phyloP scores from a whole-genome alignment of 1,140 invertebrate species.

The Ectropis grisescens region DNA sequence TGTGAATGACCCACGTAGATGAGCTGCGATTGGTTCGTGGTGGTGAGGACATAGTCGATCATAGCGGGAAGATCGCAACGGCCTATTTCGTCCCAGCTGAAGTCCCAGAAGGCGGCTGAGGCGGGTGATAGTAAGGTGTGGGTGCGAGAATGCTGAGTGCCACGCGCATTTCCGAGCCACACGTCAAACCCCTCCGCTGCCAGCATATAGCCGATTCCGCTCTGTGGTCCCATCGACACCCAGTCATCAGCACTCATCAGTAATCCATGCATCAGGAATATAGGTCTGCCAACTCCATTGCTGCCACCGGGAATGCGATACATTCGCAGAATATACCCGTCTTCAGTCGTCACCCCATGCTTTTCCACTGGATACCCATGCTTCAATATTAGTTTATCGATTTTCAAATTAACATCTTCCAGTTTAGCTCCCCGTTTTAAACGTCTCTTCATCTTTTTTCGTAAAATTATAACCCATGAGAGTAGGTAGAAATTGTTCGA shows the following conservation, averaged over 20 bases:
- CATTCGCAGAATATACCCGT: slow-evolving; percentile 69
- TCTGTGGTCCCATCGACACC: slow-evolving; percentile 54
- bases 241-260: slow-evolving; percentile 68
- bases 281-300: slow-evolving; percentile 6
- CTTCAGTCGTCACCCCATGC: slow-evolving; percentile 63
- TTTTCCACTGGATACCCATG: slow-evolving; percentile 69
- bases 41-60: slow-evolving; percentile 71
- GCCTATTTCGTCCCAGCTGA: slow-evolving; percentile 79
- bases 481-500: too few species aligned
- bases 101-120: slow-evolving; percentile 73
- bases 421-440: too few species aligned
- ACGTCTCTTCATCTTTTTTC: too few species aligned
- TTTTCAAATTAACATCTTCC: too few species aligned
- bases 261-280: slow-evolving; percentile 74
- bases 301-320: slow-evolving; percentile 54
- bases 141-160: slow-evolving; percentile 75
- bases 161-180: slow-evolving; percentile 78
- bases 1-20: slow-evolving; percentile 72
- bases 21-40: slow-evolving; percentile 57
- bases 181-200: slow-evolving; percentile 76
- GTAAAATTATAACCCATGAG: too few species aligned
- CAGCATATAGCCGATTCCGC: slow-evolving; percentile 42
- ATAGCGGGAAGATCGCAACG: slow-evolving; percentile 75
- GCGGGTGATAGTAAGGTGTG: slow-evolving; percentile 53
- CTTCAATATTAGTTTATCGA: slow-evolving; percentile 12